These are phyloP conservation scores for Bombus difficillimus DNA, from an alignment of 1,140 invertebrate species.

Conservation along the genomic window DNA sequence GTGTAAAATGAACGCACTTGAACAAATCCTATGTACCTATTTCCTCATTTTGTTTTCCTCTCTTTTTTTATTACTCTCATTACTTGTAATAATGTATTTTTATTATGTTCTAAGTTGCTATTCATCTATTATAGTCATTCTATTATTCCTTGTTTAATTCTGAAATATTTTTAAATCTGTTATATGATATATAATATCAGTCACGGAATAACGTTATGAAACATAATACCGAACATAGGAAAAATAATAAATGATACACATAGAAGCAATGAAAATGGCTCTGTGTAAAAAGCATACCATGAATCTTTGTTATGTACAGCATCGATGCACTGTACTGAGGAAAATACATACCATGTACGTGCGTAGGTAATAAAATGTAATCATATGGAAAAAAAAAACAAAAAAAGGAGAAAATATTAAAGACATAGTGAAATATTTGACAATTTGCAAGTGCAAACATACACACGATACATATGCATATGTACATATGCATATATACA, in stretches of 20 bases:
- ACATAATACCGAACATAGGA: conserved; percentile 64
- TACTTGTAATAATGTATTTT: conserved; percentile 68
- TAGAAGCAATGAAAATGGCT: conserved; percentile 68
- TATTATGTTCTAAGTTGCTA: conserved; percentile 66
- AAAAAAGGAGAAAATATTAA: conserved; percentile 1
- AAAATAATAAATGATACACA: conserved; percentile 62
- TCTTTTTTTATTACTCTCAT: conserved; percentile 52
- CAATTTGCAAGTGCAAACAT: conserved; percentile 29
- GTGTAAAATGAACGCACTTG: conserved; percentile 58
- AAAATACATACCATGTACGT: conserved; percentile 42
- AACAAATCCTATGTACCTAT: conserved; percentile 46
- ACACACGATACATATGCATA: conserved; percentile 20
- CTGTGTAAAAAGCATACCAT: conserved; percentile 60
- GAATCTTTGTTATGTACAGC: conserved; percentile 49
- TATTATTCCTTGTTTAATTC: conserved; percentile 75
- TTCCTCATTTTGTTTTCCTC: conserved; percentile 31
- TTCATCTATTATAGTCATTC: conserved; percentile 70
- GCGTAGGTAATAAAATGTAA: conserved; percentile 50
- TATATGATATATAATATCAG: conserved; percentile 73
- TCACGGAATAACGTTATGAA: conserved; percentile 70
- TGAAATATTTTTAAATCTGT: conserved; percentile 78
- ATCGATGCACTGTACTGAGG: conserved; percentile 36
- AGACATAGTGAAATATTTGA: conserved; percentile 36
- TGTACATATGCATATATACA: conserved; percentile 28
- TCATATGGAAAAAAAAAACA: conserved; percentile 30